phyloP scores from a whole-genome alignment of 2,797 vertebrate genomes.

The Sebastes cheni region DNA sequence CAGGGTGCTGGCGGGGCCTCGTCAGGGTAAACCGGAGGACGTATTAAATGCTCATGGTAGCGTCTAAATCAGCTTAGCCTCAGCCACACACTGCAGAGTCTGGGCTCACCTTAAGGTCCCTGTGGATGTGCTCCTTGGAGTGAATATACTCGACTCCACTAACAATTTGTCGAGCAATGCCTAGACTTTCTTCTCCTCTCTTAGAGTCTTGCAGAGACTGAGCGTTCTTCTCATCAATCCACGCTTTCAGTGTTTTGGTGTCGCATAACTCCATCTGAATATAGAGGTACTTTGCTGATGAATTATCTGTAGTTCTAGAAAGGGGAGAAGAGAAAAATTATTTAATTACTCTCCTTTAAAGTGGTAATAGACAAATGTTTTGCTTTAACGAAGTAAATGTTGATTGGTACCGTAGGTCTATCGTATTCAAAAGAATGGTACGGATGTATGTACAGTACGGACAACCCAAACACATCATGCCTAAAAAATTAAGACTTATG shows the following conservation, averaged over 20 bases:
- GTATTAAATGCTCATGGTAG: not conserved
- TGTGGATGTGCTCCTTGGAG: constrained; percentile 80
- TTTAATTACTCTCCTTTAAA: too few relatives aligned
- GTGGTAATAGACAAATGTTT: too few relatives aligned
- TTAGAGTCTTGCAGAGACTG: rapidly evolving
- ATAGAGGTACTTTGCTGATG: constrained; percentile 76
- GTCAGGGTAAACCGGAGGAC: too few relatives aligned
- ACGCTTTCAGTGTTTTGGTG: constrained; percentile 73
- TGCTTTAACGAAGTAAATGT: too few relatives aligned
- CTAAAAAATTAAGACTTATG: too few relatives aligned
- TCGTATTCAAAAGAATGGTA: too few relatives aligned
- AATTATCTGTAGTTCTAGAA: constrained; percentile 29
- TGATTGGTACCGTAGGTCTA: too few relatives aligned
- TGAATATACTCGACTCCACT: constrained; percentile 87
- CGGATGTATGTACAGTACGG: rapidly evolving
- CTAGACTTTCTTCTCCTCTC: constrained; percentile 67
- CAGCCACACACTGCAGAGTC: not conserved
- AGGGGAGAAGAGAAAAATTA: not conserved
- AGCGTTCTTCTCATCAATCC: constrained; percentile 69
- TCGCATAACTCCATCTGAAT: constrained; percentile 91
- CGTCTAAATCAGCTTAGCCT: not conserved
- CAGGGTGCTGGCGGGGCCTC: too few relatives aligned
- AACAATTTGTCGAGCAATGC: constrained; percentile 80
- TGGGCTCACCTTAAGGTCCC: constrained; percentile 89
- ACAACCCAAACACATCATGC: too few relatives aligned